These are phyloP conservation scores for Gari tellinella DNA, from an alignment of 2,888 invertebrate genomes.

Conservation along the genomic window DNA sequence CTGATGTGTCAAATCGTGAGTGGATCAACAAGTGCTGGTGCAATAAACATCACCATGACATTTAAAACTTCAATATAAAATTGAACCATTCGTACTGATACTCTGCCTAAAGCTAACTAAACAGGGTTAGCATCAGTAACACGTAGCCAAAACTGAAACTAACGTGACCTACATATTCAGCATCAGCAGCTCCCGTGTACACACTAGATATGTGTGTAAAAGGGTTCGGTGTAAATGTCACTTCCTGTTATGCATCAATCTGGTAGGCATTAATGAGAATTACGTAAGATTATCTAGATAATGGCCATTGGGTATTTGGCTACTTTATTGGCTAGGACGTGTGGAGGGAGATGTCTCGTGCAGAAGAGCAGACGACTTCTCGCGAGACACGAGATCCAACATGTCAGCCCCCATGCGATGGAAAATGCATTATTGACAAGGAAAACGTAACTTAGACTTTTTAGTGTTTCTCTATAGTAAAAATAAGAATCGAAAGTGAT, in stretches of 20 bases:
- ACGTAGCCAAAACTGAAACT: no score
- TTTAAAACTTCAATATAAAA: no score
- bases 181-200: not conserved
- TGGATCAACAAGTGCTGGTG: conserved; percentile 4
- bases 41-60: no score
- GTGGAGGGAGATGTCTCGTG: conserved; percentile 39
- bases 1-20: conserved; percentile 41
- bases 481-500: no score
- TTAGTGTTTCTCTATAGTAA: no score
- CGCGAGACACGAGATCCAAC: conserved; percentile 64
- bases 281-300: no score
- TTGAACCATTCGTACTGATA: no score
- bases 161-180: conserved; percentile 1
- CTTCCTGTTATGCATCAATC: not conserved
- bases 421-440: no score
- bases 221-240: not conserved
- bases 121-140: no score
- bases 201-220: not conserved
- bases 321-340: not conserved
- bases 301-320: not conserved
- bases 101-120: no score
- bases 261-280: not conserved
- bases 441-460: no score
- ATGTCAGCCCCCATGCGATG: conserved; percentile 39
- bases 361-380: conserved; percentile 63